phyloP scores from a whole-genome alignment of 37 sponge, comb jelly and placozoan species.

The Ianthella basta region DNA sequence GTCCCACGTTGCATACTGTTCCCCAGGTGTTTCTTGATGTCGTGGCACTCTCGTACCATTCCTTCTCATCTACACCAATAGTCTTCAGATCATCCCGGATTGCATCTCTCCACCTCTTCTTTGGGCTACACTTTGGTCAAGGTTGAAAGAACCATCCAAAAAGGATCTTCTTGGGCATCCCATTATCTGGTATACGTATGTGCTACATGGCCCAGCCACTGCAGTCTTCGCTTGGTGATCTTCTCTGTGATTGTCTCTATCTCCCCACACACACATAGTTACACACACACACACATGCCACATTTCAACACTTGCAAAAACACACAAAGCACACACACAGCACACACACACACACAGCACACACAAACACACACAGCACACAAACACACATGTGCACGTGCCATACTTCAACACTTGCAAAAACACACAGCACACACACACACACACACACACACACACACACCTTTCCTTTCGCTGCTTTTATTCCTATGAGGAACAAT shows the following conservation, averaged over 20 bases:
- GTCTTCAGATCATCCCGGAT: slow-evolving; percentile 13
- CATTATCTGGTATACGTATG: slow-evolving; percentile 32
- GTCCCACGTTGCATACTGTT: background rate
- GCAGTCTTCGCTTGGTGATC: slow-evolving; percentile 17
- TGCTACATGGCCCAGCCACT: slow-evolving; percentile 45
- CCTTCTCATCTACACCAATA: slow-evolving; percentile 20
- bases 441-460: no score
- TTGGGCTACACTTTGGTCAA: slow-evolving; percentile 34
- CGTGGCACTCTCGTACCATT: slow-evolving; percentile 31
- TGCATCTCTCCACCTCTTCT: slow-evolving; percentile 36
- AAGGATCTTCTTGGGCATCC: slow-evolving; percentile 30
- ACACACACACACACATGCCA: no score
- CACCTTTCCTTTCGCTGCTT: no score
- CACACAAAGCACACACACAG: no score
- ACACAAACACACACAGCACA: no score
- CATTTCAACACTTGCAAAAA: background rate
- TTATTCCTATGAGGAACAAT: no score
- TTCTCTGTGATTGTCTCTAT: slow-evolving; percentile 22
- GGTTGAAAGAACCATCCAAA: slow-evolving; percentile 37
- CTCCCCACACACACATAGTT: slow-evolving; percentile 23
- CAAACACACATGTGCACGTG: no score
- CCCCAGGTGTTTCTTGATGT: background rate
- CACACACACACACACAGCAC: no score
- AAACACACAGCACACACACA: no score
- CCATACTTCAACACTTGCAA: no score